Percentiles rank a stretch among this genome's conserved stretches.
phyloP scores from a whole-genome alignment of 2,113 vertebrate genomes.

The Monarcha castaneiventris region DNA sequence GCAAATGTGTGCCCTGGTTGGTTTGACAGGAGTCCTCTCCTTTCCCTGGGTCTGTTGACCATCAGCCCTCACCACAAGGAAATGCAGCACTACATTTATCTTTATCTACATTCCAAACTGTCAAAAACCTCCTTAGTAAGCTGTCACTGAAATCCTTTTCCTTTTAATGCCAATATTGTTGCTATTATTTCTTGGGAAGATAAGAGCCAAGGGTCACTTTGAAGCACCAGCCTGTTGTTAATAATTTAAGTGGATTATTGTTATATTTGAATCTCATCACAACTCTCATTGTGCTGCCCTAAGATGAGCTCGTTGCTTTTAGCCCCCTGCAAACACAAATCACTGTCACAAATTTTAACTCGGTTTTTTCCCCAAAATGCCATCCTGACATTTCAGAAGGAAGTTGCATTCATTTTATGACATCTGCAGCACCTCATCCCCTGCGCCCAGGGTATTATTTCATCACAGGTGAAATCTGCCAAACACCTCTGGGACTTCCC shows the following conservation, averaged over 20 bases:
- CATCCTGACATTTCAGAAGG: constrained; percentile 7
- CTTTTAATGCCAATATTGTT: background rate
- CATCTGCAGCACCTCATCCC: background rate
- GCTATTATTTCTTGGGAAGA: background rate
- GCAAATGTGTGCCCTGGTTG: background rate
- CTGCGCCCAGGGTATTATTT: background rate
- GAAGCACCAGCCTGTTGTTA: constrained; percentile 6
- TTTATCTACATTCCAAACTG: background rate
- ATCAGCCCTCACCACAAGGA: background rate
- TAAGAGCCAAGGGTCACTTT: constrained; percentile 35
- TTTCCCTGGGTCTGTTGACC: background rate
- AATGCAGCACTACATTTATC: background rate
- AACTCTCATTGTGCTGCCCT: background rate
- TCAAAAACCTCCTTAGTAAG: background rate
- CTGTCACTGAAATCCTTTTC: background rate
- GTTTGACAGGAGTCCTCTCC: background rate
- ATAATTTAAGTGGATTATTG: constrained; percentile 45
- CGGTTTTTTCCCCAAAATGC: background rate
- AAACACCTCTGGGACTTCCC: background rate
- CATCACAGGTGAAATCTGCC: background rate
- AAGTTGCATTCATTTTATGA: background rate
- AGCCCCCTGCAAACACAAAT: background rate
- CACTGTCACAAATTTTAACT: background rate
- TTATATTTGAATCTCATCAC: background rate
- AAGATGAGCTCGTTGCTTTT: background rate